These are phyloP conservation scores for Nasonia vitripennis DNA, from an alignment of 1,140 invertebrate genomes.

Conservation along the genomic window DNA sequence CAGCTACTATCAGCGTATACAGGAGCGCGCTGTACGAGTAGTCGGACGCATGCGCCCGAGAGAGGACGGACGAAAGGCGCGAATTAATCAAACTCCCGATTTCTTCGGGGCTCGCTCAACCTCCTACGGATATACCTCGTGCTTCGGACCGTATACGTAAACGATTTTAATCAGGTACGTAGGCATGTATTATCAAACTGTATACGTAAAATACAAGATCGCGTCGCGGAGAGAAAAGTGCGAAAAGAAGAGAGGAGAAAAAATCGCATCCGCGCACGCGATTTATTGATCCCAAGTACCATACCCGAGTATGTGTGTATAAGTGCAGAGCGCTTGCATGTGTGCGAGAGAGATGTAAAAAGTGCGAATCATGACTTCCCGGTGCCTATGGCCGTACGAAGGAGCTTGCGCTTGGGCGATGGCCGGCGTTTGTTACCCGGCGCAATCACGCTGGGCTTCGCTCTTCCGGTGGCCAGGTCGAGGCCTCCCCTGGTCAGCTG, in stretches of 20 bases:
- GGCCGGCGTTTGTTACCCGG: conserved; percentile 48
- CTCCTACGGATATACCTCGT: conserved; percentile 34
- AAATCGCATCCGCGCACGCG: no score
- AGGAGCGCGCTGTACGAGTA: conserved; percentile 23
- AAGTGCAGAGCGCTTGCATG: background rate
- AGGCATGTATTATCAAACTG: background rate
- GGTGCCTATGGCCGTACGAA: no score
- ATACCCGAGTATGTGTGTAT: background rate
- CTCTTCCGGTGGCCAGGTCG: conserved; percentile 70
- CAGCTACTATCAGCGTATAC: background rate
- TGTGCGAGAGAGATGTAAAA: background rate
- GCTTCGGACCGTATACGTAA: background rate
- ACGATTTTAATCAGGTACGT: background rate
- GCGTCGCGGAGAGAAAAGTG: no score
- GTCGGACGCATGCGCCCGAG: conserved; percentile 8
- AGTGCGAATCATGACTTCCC: background rate
- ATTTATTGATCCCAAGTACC: background rate
- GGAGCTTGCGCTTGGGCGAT: background rate
- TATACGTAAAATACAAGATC: no score
- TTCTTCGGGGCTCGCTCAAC: background rate
- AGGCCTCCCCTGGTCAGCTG: conserved; percentile 79
- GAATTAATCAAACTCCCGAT: conserved; percentile 16
- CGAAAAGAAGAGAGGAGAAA: no score
- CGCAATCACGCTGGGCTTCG: conserved; percentile 54
- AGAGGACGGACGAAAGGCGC: background rate